Evolutionary conservation across 2,113 vertebrate genomes (phyloP).

Genomic region (Martes martes): DNA sequence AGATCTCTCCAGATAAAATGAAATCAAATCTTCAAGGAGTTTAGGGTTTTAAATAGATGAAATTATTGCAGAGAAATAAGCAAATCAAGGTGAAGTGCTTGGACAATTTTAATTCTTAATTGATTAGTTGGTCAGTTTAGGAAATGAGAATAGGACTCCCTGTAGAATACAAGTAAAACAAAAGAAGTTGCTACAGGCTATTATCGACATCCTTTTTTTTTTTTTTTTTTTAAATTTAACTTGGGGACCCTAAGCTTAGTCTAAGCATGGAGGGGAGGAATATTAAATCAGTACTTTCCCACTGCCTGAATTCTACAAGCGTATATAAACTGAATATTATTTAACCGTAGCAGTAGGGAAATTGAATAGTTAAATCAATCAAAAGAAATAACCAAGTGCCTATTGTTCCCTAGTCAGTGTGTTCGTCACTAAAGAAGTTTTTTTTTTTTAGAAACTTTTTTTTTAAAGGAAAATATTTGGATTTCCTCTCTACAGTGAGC

Average conservation of each 20-base stretch:
- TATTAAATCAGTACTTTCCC: neutral
- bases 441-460: neutral
- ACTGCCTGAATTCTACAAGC: neutral
- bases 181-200: neutral
- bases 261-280: neutral
- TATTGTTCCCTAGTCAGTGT: accelerated
- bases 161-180: neutral
- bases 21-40: constrained; percentile 69
- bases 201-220: neutral
- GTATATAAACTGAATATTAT: neutral
- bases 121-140: constrained; percentile 65
- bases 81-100: constrained; percentile 71
- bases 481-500: neutral
- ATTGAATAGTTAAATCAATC: neutral
- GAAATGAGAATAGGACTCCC: constrained; percentile 41
- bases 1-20: constrained; percentile 65
- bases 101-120: constrained; percentile 50
- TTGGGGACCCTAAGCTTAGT: neutral
- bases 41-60: constrained; percentile 58
- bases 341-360: neutral
- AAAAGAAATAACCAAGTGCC: neutral
- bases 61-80: constrained; percentile 63
- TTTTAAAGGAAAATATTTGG: neutral
- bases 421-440: neutral
- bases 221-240: neutral